Conservation (phyloP, 2,797 vertebrate genomes). For the Pyrocephalus nanus region DNA sequence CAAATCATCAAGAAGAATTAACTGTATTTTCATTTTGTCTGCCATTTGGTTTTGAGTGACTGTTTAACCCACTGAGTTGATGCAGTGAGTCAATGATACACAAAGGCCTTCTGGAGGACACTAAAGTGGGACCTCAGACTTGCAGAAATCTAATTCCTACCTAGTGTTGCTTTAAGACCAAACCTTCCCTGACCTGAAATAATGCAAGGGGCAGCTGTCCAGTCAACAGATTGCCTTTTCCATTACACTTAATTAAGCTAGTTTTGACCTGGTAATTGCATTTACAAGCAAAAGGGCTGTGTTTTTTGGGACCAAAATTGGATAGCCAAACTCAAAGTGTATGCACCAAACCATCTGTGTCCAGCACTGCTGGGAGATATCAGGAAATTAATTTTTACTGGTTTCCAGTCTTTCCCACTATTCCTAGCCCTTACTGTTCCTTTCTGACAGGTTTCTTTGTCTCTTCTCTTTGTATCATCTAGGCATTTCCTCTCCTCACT, state of each 20-base stretch:
- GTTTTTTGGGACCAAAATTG: background rate
- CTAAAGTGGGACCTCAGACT: background rate
- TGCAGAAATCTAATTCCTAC: background rate
- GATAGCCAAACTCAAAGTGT: background rate
- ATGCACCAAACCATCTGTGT: background rate
- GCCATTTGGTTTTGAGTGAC: background rate
- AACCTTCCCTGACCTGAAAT: background rate
- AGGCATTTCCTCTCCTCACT: background rate
- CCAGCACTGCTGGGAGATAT: background rate
- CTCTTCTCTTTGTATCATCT: background rate
- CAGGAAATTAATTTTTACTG: background rate
- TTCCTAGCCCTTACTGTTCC: background rate
- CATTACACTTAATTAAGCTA: background rate
- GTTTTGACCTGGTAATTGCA: background rate
- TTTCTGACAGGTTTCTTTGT: background rate
- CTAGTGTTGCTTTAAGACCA: background rate
- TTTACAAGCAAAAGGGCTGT: background rate
- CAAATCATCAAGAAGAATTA: background rate
- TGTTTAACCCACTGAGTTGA: background rate
- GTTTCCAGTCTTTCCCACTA: background rate
- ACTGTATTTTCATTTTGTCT: background rate
- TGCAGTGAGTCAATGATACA: fast-evolving
- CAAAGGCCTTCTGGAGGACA: background rate
- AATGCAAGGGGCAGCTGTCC: background rate
- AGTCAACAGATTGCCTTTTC: background rate